Evolutionary conservation across 92 coral and sea anemone species (phyloP).

Genomic region (Siderastrea siderea): DNA sequence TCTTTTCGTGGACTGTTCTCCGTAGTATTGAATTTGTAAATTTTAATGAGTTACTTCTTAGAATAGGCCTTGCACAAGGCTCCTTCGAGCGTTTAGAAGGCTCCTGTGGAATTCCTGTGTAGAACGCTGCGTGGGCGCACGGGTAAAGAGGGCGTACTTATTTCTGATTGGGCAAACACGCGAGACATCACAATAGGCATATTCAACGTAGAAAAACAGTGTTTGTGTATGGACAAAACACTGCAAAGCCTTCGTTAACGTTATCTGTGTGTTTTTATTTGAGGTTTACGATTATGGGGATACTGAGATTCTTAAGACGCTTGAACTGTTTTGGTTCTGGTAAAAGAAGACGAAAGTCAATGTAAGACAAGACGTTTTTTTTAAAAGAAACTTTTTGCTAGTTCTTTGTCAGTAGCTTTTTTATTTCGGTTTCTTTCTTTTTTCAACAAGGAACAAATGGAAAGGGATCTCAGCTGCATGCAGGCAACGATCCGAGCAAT

Average conservation of each 20-base stretch:
- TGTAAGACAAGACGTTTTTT: background rate
- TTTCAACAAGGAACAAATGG: slow-evolving; percentile 2
- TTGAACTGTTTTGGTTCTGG: slow-evolving; percentile 21
- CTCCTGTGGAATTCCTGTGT: no score
- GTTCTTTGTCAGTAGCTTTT: background rate
- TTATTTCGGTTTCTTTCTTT: background rate
- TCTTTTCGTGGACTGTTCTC: no score
- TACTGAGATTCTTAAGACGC: slow-evolving; percentile 22
- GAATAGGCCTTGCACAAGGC: no score
- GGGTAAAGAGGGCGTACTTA: background rate
- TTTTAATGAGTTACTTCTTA: no score
- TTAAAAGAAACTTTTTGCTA: background rate
- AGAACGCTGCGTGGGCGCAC: no score
- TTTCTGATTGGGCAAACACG: background rate
- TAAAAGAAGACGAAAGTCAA: slow-evolving; percentile 1
- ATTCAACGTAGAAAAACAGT: background rate
- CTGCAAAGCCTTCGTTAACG: background rate
- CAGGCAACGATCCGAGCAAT: background rate
- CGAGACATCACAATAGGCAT: slow-evolving; percentile 18
- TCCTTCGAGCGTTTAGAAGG: no score
- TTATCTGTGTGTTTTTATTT: background rate
- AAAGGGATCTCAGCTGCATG: slow-evolving; percentile 12
- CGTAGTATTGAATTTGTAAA: no score
- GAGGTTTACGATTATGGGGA: slow-evolving; percentile 1
- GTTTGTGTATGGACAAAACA: background rate